Conservation (phyloP, 1,140 invertebrate genomes). For the Cyclargus thomasi region DNA sequence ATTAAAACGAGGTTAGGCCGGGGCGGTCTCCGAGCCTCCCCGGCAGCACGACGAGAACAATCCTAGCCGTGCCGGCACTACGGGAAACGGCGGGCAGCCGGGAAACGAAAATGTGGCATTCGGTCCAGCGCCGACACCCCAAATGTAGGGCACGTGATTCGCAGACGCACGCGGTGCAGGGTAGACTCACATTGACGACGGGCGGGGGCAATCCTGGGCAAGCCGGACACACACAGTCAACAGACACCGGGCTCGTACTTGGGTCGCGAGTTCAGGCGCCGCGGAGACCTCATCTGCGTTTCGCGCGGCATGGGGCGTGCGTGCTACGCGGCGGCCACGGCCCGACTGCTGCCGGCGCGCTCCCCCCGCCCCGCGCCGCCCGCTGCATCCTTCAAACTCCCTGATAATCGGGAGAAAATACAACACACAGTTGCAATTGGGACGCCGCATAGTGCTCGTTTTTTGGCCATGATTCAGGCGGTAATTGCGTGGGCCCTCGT, state of each 20-base stretch:
- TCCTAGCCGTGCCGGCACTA: conserved; percentile 31
- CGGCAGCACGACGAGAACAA: neutral
- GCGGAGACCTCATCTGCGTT: conserved; percentile 59
- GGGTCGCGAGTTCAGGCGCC: conserved; percentile 41
- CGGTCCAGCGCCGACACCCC: conserved; percentile 54
- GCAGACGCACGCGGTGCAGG: conserved; percentile 47
- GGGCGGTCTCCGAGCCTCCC: neutral
- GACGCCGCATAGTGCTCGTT: conserved; percentile 61
- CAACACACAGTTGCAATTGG: conserved; percentile 66
- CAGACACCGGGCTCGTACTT: conserved; percentile 42
- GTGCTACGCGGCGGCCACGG: conserved; percentile 39
- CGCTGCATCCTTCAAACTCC: conserved; percentile 68
- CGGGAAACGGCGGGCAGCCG: conserved; percentile 45
- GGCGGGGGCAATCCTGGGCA: conserved; percentile 54
- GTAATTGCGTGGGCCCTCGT: conserved; percentile 59
- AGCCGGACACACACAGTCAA: conserved; percentile 53
- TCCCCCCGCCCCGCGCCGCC: conserved; percentile 33
- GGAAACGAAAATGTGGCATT: conserved; percentile 56
- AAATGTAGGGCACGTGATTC: conserved; percentile 66
- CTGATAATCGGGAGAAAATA: conserved; percentile 70
- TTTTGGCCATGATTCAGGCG: conserved; percentile 66
- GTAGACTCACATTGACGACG: conserved; percentile 66
- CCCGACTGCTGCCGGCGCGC: conserved; percentile 57
- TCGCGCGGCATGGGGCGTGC: conserved; percentile 41
- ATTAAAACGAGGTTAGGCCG: conserved; percentile 27